A percentile compares a stretch with the other conserved stretches of the same genome.
Evolutionary conservation across 1,140 invertebrate species (phyloP).

Genomic region (Nebria ingens): DNA sequence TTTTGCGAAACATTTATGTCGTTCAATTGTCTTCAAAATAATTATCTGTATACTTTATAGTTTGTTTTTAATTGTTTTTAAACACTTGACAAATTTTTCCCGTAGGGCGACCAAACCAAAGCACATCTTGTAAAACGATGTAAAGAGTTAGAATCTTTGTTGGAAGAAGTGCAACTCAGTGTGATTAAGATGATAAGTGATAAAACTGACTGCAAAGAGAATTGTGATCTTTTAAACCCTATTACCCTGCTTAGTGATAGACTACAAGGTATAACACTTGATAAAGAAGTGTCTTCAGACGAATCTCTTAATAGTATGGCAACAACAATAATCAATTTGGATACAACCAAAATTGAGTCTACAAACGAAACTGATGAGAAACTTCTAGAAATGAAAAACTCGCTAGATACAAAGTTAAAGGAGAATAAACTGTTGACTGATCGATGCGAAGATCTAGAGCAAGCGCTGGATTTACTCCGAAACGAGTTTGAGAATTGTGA

Average conservation of each 20-base stretch:
- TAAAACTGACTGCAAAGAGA: neutral
- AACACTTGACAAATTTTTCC: too few relatives aligned
- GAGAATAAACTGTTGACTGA: slow-evolving; percentile 41
- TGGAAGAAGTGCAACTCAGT: neutral
- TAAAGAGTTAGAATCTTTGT: neutral
- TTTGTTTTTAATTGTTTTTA: too few relatives aligned
- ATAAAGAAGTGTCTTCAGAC: neutral
- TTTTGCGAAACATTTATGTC: too few relatives aligned
- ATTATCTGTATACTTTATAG: too few relatives aligned
- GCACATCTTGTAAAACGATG: neutral
- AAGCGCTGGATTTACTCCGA: slow-evolving; percentile 58
- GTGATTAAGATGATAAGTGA: neutral
- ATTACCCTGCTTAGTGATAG: neutral
- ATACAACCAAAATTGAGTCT: slow-evolving; percentile 1
- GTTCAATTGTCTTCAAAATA: too few relatives aligned
- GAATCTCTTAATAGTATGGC: neutral
- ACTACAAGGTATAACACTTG: neutral
- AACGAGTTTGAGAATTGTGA: slow-evolving; percentile 73
- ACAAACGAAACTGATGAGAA: slow-evolving; percentile 11
- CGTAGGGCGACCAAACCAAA: neutral
- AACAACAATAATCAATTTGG: neutral
- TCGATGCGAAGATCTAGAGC: slow-evolving; percentile 55
- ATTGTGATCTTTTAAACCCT: slow-evolving; percentile 1
- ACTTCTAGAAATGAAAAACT: slow-evolving; percentile 19
- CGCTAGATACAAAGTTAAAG: slow-evolving; percentile 18